Conservation (phyloP, 2,113 vertebrate genomes). For the Coryphaenoides rupestris region DNA sequence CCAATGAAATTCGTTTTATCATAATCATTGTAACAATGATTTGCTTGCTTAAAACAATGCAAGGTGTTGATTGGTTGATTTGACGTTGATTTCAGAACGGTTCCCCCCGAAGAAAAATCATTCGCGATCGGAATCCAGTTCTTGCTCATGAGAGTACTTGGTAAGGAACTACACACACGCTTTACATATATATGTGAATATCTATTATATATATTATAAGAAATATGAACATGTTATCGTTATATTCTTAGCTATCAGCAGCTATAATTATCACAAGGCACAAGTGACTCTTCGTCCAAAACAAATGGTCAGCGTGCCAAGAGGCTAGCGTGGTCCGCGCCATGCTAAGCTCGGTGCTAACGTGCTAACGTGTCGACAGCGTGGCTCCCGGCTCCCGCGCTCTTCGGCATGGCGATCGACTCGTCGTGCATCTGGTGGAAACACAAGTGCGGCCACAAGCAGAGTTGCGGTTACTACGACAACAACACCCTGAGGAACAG, state of each 20-base stretch:
- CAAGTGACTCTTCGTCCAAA: too few relatives aligned
- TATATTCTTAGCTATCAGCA: conserved; percentile 11
- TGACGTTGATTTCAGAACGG: conserved; percentile 70
- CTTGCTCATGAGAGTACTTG: conserved; percentile 87
- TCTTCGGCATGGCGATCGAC: conserved; percentile 89
- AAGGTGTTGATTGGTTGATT: not conserved
- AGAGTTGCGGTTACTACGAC: conserved; percentile 88
- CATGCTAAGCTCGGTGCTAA: too few relatives aligned
- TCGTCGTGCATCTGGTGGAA: conserved; percentile 87
- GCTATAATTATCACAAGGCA: not conserved
- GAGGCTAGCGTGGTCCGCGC: too few relatives aligned
- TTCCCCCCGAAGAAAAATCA: conserved; percentile 88
- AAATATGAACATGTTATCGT: not conserved
- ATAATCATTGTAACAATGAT: not conserved
- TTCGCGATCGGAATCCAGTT: conserved; percentile 96
- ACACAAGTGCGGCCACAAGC: conserved; percentile 68
- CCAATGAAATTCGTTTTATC: not conserved
- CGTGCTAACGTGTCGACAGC: conserved; percentile 63
- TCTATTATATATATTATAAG: not conserved
- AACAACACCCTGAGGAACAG: conserved; percentile 83
- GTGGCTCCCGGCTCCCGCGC: conserved; percentile 85
- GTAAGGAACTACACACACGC: conserved; percentile 73
- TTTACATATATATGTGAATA: not conserved
- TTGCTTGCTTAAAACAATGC: not conserved
- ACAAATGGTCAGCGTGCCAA: too few relatives aligned